Evolutionary conservation across 2,888 invertebrate species (phyloP), one percentile per base, ranked within the genome.

Genomic region (Dicyrtoma fusca): DNA sequence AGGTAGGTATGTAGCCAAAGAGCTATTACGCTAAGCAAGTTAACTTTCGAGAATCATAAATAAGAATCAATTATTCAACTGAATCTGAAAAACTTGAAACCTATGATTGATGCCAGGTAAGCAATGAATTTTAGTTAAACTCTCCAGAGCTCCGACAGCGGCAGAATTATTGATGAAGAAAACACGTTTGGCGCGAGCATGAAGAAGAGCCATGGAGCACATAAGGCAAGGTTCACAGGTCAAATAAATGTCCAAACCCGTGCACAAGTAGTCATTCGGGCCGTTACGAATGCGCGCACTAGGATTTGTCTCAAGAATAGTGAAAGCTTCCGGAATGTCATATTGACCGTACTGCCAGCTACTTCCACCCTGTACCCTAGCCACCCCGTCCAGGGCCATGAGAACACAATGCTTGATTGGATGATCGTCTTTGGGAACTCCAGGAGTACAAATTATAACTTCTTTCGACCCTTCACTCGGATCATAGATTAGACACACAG

Each of bases 191-290:
- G 89, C 89, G 75, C 97, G 86, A n/a, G 95, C 93, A 83, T 98
- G 97, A 0, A 96, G 87, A 69, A 98, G 85, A 0, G 92, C 97
- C 97, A 98, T 98, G 0, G 94, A 87, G 84, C 98, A 98, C 91
- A 97, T 94, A 0, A 92, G 83, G 84, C 98, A 98, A 0, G 97
- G 97, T 83, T 98, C 97, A 74, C 87, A 87, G 0, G 91, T 87
- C 53, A 92, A 83, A 82, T 94, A 97, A 1, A 92, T 84, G 84
- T 93, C 90, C 83, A 92, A 95, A 1, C 92, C 92, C 0, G 97
- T 95, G 84, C 94, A 94, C 62, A 95, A 84, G 83, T 95, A 95
- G 0, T 79, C 77, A 8, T 59, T 68, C 11, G 75, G 53, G 42
- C 59, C 62, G 64, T 74, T 77, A 21, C 70, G 57, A 13, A 65